Base-by-base conservation (phyloP, 2,113 vertebrate genomes). In the Xenus cinereus region DNA sequence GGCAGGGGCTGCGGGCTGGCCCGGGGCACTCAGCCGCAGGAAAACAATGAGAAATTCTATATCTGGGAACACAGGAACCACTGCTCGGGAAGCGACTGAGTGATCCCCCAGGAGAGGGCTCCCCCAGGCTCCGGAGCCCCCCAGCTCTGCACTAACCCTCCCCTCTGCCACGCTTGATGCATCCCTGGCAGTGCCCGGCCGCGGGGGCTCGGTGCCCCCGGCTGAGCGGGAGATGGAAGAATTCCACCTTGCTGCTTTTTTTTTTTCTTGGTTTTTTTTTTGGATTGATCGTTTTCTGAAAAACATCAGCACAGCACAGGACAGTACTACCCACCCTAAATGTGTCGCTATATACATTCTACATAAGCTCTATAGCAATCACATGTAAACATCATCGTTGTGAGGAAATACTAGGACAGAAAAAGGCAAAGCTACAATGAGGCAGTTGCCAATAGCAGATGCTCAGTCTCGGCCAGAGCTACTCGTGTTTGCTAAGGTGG, bases 371-470 rank as follows among this genome's bases (percentile, higher is more conserved):
- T 97, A 98, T 97, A 98, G 98, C 97, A 97, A 98, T 98, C 98
- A 98, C 98, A 98, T 97, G 97, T 98, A 98, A 98, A 98, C 98
- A 98, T 98, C 97, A 97, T 96, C 45, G 90, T 98, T 93, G 96
- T 98, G 98, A 98, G 97, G 98, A 98, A 98, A 98, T 96, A 98
- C 98, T 94, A 98, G 97, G 97, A 98, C 97, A 98, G 98, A 98
- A 97, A 98, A 98, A 98, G 98, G 98, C 98, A 98, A 97, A 98
- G 97, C 98, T 98, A 98, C 97, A 96, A 96, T 89, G 98, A 98
- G 98, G 97, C 97, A 98, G 96, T 98, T 98, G 98, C 97, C 98
- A 98, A 90, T 57, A 95, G 97, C 98, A 94, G 96, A 98, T 97
- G 97, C 97, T 98, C 97, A 90, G 94, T 97, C 97, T 96, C 50